phyloP scores from a whole-genome alignment of 2,113 vertebrate species.

The Malurus alboscapulatus region DNA sequence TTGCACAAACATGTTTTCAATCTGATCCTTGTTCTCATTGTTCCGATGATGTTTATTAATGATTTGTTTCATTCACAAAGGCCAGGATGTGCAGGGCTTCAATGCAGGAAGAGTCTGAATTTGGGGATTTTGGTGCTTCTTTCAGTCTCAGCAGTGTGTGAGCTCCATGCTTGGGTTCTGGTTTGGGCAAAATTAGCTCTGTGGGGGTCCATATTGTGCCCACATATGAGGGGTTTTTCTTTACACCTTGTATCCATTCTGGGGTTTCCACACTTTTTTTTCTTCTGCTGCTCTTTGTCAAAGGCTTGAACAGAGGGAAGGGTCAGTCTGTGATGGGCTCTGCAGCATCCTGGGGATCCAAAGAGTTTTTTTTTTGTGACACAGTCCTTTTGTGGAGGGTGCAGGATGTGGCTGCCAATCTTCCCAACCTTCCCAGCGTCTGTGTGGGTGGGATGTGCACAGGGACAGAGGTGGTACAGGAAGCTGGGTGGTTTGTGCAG shows the following conservation, averaged over 20 bases:
- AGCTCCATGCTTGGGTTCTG: neutral
- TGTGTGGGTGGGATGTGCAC: neutral
- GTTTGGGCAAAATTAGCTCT: neutral
- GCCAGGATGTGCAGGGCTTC: neutral
- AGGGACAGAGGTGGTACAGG: neutral
- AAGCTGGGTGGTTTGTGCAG: neutral
- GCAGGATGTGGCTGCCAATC: neutral
- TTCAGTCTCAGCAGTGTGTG: neutral
- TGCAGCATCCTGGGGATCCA: neutral
- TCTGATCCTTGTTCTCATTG: neutral
- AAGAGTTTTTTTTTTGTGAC: neutral
- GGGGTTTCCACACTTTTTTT: neutral
- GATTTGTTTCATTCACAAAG: neutral
- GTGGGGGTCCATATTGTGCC: accelerated
- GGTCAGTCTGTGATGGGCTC: neutral
- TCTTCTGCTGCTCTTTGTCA: neutral
- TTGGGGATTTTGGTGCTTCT: neutral
- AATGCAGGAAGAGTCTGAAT: neutral
- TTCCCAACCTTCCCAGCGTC: neutral
- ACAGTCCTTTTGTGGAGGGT: neutral
- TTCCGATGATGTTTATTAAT: neutral
- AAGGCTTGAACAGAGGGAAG: neutral
- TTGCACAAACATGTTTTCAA: neutral
- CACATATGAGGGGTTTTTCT: neutral
- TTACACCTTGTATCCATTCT: neutral